Evolutionary conservation across 2,888 invertebrate genomes (phyloP).

Genomic region (Odontomyia ornata): DNA sequence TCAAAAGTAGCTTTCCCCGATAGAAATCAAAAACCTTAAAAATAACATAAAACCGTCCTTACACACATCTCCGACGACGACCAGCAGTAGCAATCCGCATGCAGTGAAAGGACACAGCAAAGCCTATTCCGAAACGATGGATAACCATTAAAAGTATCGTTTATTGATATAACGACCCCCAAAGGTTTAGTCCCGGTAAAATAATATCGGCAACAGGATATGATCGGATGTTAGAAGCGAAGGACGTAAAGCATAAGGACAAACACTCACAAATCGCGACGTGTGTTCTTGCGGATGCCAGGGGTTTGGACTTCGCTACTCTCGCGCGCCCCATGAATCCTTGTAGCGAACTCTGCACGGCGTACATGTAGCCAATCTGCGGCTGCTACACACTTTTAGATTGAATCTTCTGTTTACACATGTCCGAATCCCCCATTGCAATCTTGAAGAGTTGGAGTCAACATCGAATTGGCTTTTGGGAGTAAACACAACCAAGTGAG

Average conservation of each 20-base stretch:
- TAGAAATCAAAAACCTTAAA: conserved; percentile 40
- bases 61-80: background rate
- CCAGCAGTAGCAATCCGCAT: conserved; percentile 21
- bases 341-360: background rate
- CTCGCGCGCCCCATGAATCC: conserved; percentile 27
- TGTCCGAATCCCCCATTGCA: conserved; percentile 46
- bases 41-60: conserved; percentile 32
- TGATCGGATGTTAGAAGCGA: conserved; percentile 21
- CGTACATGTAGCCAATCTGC: conserved; percentile 38
- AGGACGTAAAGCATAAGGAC: conserved; percentile 39
- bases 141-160: conserved; percentile 47
- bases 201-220: conserved; percentile 42
- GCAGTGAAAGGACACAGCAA: conserved; percentile 21
- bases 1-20: conserved; percentile 13
- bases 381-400: conserved; percentile 40
- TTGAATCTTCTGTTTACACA: conserved; percentile 48
- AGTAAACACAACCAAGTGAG: conserved; percentile 42
- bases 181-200: conserved; percentile 43
- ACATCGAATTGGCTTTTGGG: conserved; percentile 40
- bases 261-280: conserved; percentile 48
- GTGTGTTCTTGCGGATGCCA: conserved; percentile 44
- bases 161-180: conserved; percentile 48
- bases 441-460: conserved; percentile 19
- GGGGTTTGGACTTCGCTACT: conserved; percentile 14
- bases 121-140: conserved; percentile 43